Evolutionary conservation across 1,140 invertebrate genomes (phyloP), one percentile per base, ranked within the genome.

Genomic region (Caenorhabditis briggsae): DNA sequence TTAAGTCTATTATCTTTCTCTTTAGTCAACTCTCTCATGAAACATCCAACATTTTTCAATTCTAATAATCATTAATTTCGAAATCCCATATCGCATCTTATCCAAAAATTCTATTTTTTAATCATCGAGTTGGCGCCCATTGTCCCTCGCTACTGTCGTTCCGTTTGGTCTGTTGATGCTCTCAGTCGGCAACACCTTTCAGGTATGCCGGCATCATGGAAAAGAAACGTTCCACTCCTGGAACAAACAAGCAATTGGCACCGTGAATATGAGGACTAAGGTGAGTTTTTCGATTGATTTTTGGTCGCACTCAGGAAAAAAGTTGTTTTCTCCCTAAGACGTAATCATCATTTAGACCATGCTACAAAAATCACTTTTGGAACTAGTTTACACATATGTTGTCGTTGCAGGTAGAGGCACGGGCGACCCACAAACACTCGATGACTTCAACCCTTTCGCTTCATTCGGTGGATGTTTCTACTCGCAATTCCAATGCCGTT

Each of bases 381-480:
- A 78, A 78, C 46, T 25, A 78, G 70, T 78, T 78, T 61, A 61
- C 59, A 33, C 23, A 61, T 25, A 11, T 61, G 18, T 23, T 50
- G 20, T 78, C 5, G 46, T 78, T 78, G 43, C 70, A 78, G 70
- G 70, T 48, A 50, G 70, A 78, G 70, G 70, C 46, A 78, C 70
- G 70, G 70, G 70, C 70, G 70, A 78, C 70, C 20, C 43, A 78
- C 70, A 50, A n/a, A 78, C 70, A 48, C 70, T 78, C 70, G 70
- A 78, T 78, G 70, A 78, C 70, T 78, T 78, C 70, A 78, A 78
- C 70, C 70, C 70, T 78, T 78, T 78, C 70, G 70, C 70, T 78
- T 78, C 70, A 46, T 78, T 78, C 70, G 43, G 70, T 78, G 70
- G 70, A 78, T 78, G 70, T 78, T 78, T 65, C 56, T 58, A 59